Evolutionary conservation across 92 coral and sea anemone genomes (phyloP).

Genomic region (Desmophyllum pertusum): DNA sequence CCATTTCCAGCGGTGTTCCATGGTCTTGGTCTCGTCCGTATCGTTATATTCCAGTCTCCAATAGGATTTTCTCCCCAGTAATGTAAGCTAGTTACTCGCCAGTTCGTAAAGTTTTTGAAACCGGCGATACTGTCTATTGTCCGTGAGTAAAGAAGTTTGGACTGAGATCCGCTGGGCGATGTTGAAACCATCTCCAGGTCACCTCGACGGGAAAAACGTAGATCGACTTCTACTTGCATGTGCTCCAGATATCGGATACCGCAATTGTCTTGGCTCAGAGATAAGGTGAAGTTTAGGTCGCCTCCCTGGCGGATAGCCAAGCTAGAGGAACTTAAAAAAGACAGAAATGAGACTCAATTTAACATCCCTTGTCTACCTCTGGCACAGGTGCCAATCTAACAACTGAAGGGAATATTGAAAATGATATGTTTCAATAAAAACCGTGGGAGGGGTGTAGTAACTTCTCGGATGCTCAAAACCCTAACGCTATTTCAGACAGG

Average conservation of each 20-base stretch:
- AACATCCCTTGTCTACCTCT: no score
- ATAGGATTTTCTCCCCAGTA: slow-evolving; percentile 67
- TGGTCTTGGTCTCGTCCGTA: slow-evolving; percentile 10
- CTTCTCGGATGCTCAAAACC: no score
- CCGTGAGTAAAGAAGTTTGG: slow-evolving; percentile 51
- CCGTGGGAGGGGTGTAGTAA: no score
- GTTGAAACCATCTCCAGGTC: slow-evolving; percentile 37
- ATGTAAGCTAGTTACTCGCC: slow-evolving; percentile 49
- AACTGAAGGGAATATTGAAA: no score
- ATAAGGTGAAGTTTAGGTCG: neutral
- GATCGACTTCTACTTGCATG: slow-evolving; percentile 48
- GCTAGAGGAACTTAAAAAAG: neutral
- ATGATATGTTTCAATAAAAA: no score
- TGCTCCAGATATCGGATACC: slow-evolving; percentile 52
- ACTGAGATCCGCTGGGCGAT: slow-evolving; percentile 49
- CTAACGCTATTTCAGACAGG: no score
- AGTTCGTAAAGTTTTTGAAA: slow-evolving; percentile 18
- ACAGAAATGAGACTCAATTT: neutral
- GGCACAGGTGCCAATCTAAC: no score
- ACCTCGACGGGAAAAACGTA: slow-evolving; percentile 52
- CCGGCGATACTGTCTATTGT: slow-evolving; percentile 18
- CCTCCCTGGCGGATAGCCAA: neutral
- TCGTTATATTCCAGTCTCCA: slow-evolving; percentile 41
- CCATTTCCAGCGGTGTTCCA: neutral
- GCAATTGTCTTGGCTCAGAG: neutral